These are phyloP conservation scores for Phalacrocorax carbo DNA, from an alignment of 2,113 vertebrate species.

Conservation along the genomic window DNA sequence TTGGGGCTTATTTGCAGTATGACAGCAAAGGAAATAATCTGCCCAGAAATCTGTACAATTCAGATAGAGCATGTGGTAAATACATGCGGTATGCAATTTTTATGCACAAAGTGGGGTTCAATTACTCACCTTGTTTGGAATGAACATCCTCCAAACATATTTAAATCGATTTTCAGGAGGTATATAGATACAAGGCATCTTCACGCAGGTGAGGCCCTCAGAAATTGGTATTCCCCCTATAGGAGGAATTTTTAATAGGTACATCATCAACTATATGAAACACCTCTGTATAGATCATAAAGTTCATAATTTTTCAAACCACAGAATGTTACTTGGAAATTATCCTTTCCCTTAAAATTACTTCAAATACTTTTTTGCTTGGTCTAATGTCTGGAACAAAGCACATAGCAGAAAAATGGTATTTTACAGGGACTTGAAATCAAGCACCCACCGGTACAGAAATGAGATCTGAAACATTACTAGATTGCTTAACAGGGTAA, in stretches of 20 bases:
- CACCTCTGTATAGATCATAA: neutral
- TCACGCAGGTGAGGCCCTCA: slow-evolving; percentile 38
- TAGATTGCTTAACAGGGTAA: neutral
- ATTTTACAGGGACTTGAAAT: neutral
- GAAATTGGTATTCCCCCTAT: slow-evolving; percentile 61
- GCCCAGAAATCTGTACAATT: neutral
- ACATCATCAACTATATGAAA: neutral
- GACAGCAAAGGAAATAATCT: neutral
- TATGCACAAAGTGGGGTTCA: neutral
- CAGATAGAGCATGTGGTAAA: neutral
- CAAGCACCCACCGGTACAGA: neutral
- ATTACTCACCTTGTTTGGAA: slow-evolving; percentile 63
- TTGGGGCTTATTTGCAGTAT: neutral
- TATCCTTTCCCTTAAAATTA: neutral
- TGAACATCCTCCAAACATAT: slow-evolving; percentile 63
- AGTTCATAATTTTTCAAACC: neutral
- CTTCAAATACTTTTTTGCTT: neutral
- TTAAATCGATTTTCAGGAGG: slow-evolving; percentile 62
- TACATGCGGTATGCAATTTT: neutral
- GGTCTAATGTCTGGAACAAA: neutral
- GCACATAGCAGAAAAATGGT: neutral
- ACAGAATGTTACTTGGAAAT: neutral
- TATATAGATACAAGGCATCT: slow-evolving; percentile 58
- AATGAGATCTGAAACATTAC: slow-evolving; percentile 4
- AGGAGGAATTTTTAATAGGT: slow-evolving; percentile 12